Evolutionary conservation across 2,797 vertebrate species (phyloP).

Genomic region (Ctenopoma multispine): DNA sequence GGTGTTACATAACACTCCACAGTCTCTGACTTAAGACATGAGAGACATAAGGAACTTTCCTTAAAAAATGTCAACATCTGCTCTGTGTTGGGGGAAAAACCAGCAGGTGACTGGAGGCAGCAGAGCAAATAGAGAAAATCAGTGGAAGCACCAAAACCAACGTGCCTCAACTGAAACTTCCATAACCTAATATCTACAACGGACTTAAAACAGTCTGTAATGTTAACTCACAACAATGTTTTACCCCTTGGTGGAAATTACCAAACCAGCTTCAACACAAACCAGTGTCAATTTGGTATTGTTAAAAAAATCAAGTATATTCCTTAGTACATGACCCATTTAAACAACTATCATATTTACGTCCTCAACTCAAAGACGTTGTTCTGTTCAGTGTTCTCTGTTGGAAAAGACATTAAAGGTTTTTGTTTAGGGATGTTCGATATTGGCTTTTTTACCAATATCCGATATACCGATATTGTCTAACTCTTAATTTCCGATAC

Average conservation of each 20-base stretch:
- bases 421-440: too few species aligned
- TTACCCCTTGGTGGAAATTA: background rate
- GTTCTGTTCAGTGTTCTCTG: background rate
- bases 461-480: too few species aligned
- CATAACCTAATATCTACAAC: background rate
- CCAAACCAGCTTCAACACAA: background rate
- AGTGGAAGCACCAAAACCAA: slow-evolving; percentile 13
- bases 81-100: slow-evolving; percentile 47
- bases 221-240: background rate
- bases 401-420: background rate
- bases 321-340: background rate
- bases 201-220: background rate
- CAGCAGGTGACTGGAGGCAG: slow-evolving; percentile 50
- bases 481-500: too few species aligned
- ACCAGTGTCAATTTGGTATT: background rate
- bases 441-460: too few species aligned
- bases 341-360: background rate
- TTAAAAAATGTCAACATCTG: slow-evolving; percentile 58
- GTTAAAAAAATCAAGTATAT: too few species aligned
- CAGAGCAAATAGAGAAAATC: slow-evolving; percentile 52
- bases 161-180: slow-evolving; percentile 41
- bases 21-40: background rate
- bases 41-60: slow-evolving; percentile 51
- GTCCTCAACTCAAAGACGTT: background rate
- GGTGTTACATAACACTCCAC: slow-evolving; percentile 14